Evolutionary conservation across 2,113 vertebrate species (phyloP).

Genomic region (Rhinoptilus africanus): DNA sequence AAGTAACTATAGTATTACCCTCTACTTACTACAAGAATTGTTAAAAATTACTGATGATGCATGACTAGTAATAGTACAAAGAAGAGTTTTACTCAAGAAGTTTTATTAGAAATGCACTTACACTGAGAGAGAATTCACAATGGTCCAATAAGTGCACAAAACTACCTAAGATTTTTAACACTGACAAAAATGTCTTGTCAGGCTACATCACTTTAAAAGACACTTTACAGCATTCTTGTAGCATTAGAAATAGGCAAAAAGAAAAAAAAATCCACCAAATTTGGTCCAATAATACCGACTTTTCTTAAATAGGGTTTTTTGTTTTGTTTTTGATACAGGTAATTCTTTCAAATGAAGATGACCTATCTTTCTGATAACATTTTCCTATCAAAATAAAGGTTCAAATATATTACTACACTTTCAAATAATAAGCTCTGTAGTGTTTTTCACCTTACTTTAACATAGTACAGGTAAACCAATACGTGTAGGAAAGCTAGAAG

Average conservation of each 20-base stretch:
- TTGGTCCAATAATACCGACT: slow-evolving; percentile 79
- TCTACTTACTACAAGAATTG: slow-evolving; percentile 90
- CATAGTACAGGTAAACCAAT: slow-evolving; percentile 76
- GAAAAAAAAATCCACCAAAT: slow-evolving; percentile 77
- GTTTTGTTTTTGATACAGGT: slow-evolving; percentile 68
- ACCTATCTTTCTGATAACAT: slow-evolving; percentile 68
- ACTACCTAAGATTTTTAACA: slow-evolving; percentile 85
- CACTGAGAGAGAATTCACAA: slow-evolving; percentile 93
- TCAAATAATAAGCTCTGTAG: slow-evolving; percentile 70
- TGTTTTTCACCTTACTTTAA: slow-evolving; percentile 73
- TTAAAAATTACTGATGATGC: slow-evolving; percentile 89
- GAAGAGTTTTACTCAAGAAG: slow-evolving; percentile 83
- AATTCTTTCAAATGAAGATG: slow-evolving; percentile 73
- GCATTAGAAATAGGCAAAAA: slow-evolving; percentile 83
- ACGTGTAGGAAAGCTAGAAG: slow-evolving; percentile 76
- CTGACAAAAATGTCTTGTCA: slow-evolving; percentile 87
- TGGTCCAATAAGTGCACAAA: slow-evolving; percentile 93
- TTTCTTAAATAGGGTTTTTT: slow-evolving; percentile 58
- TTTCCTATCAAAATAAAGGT: slow-evolving; percentile 75
- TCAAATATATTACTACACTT: slow-evolving; percentile 73
- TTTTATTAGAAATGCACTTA: slow-evolving; percentile 95
- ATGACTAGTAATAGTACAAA: slow-evolving; percentile 92
- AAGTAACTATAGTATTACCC: slow-evolving; percentile 90
- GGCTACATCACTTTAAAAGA: slow-evolving; percentile 84
- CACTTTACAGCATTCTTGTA: slow-evolving; percentile 84